Evolutionary conservation across 1,140 invertebrate species (phyloP), one percentile per base, ranked within the genome.

Genomic region (Chrysomallon squamiferum): DNA sequence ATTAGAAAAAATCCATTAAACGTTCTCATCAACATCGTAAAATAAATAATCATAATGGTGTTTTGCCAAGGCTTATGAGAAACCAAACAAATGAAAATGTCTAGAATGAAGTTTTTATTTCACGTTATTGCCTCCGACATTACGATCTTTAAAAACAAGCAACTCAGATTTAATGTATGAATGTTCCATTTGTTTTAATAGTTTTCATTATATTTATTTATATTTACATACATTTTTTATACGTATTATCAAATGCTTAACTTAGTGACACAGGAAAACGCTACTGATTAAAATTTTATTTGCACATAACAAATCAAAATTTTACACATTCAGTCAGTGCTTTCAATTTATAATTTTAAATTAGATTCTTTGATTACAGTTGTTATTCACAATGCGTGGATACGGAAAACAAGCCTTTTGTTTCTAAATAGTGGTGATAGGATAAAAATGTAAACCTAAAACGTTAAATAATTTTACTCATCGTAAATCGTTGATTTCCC

Each of bases 121-220:
- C 1, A 30, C 4, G 43, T 61, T n/a, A n/a, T n/a, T 15, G 18
- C 3, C 3, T 25, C 22, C 22, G 2, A 27, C 20, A 11, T 3
- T 3, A 49, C 30, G 3, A n/a, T 22, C n/a, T 20, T 15, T 0
- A 22, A 20, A 22, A 22, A 11, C 18, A 13, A 5, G 5, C n/a
- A 95, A 95, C 15, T 87, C n/a, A 32, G n/a, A 7, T 58, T 20
- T 22, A 13, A 9, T 54, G 27, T 29, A 20, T 2, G 50, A 20
- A 52, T 52, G 25, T 52, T 27, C 1, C 50, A 20, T 20, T 20
- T 20, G 20, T 45, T 45, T 1, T 45, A 20, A 20, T 45, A 45
- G 43, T 20, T 2, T 13, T 45, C 15, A 45, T 20, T 45, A 20
- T 45, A 18, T 20, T 20, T 3, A 13, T 45, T 3, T 20, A 13